These are phyloP conservation scores for Piscicola geometra DNA, from an alignment of 2,888 invertebrate species.

Conservation along the genomic window DNA sequence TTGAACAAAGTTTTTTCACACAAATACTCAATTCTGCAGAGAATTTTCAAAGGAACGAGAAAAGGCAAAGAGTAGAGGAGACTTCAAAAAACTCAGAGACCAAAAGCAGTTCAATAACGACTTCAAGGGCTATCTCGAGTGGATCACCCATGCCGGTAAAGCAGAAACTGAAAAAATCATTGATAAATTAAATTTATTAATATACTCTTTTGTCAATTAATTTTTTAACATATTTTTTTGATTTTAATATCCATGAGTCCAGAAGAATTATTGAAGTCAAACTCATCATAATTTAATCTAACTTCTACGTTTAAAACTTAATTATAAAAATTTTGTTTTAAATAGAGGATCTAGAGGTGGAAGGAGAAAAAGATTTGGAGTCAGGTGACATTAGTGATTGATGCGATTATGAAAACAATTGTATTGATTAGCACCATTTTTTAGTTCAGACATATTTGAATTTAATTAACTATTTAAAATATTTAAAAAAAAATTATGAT, in stretches of 20 bases:
- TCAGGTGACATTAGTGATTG: constrained; percentile 26
- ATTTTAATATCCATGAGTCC: too few relatives aligned
- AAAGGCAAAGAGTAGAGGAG: constrained; percentile 94
- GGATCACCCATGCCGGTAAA: constrained; percentile 90
- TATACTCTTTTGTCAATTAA: neutral
- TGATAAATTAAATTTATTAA: neutral
- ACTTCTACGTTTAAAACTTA: too few relatives aligned
- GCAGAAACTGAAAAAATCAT: too few relatives aligned
- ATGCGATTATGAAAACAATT: neutral
- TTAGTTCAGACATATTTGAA: too few relatives aligned
- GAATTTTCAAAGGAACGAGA: constrained; percentile 99
- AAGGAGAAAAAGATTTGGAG: constrained; percentile 34
- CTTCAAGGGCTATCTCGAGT: constrained; percentile 91
- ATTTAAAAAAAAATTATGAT: neutral
- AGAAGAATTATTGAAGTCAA: too few relatives aligned
- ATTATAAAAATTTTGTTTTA: too few relatives aligned
- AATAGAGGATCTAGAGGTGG: constrained; percentile 37
- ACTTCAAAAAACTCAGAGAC: constrained; percentile 94
- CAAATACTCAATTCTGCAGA: constrained; percentile 63
- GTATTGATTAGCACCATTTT: too few relatives aligned
- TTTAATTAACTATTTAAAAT: neutral
- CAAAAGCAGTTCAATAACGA: constrained; percentile 98
- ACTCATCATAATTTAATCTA: too few relatives aligned
- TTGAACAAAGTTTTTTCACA: too few relatives aligned
- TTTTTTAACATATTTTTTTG: neutral